Evolutionary conservation across 2,113 vertebrate genomes (phyloP).

Genomic region (Turdus rufiventris): DNA sequence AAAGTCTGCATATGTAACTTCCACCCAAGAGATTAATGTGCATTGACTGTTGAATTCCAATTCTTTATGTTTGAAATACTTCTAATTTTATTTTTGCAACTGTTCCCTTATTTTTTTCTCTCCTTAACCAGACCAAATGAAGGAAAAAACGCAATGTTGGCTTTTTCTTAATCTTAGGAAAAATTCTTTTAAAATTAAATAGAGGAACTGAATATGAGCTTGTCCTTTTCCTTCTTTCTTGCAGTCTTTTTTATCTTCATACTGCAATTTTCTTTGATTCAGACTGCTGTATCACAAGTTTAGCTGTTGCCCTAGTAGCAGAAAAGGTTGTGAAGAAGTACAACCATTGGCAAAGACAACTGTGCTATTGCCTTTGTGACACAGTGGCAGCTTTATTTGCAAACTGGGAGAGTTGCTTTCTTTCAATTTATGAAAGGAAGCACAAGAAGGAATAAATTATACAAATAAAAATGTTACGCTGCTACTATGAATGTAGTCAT

Average conservation of each 20-base stretch:
- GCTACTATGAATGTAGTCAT: not conserved
- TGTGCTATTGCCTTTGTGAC: not conserved
- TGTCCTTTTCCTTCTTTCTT: not conserved
- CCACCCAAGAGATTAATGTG: not conserved
- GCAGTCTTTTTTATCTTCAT: not conserved
- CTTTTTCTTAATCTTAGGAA: not conserved
- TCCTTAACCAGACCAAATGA: not conserved
- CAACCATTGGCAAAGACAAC: not conserved
- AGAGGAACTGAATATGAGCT: not conserved
- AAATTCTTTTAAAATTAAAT: not conserved
- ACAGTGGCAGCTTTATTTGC: not conserved
- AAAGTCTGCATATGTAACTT: not conserved
- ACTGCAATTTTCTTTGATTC: not conserved
- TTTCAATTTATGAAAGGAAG: slow-evolving; percentile 10
- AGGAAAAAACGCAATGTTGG: not conserved
- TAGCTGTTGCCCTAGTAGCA: not conserved
- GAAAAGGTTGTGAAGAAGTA: not conserved
- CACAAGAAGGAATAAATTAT: not conserved
- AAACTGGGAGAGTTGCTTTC: not conserved
- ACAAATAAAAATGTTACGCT: not conserved
- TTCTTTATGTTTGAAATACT: not conserved
- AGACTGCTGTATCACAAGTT: not conserved
- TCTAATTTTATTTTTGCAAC: not conserved
- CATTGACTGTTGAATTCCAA: not conserved
- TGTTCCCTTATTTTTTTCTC: not conserved